Base-by-base conservation (phyloP, 1,140 invertebrate species). In the Drosophila erecta region DNA sequence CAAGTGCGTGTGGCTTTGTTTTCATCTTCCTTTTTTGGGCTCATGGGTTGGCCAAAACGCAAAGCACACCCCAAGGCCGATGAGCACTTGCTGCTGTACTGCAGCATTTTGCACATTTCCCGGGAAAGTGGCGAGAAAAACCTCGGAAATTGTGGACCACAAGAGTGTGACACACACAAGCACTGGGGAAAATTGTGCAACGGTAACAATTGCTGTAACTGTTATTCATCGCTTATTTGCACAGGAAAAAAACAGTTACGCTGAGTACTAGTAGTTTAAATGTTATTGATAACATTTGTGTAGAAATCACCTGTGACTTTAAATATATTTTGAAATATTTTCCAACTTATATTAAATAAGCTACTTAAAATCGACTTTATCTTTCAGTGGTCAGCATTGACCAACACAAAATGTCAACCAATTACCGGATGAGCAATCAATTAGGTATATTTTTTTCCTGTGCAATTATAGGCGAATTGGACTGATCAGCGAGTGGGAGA, bases 141-240 rank as follows among this genome's bases (percentile, higher is more conserved):
- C 62, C 54, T 43, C 71, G 73, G 62, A 79, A 83, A 79, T 50
- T 27, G 43, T 72, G 61, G 44, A 56, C 49, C 65, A 61, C 54
- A 80, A 77, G 37, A 30, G 30, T 30, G 30, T 61, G 47, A 56
- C 64, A 40, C 61, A 43, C 41, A 50, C 47, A 54, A 22, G 5
- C 22, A 47, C 30, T 22, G 27, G 22, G 41, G 50, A 35, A 70
- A 70, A 70, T 57, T 65, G 62, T 70, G 59, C 43, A 83, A 83
- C 79, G 58, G 79, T 73, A 58, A 70, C 71, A 43, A 81, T 60
- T 61, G 51, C 43, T 51, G 55, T 75, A 61, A 72, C 80, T 71
- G 80, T 76, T 79, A 58, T 49, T 61, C 35, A 47, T 50, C 6
- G 22, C 56, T 43, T 6, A 41, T 33, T 27, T 50, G 40, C 10